phyloP scores from a whole-genome alignment of 92 coral and sea anemone genomes.

The Heteractis magnifica region DNA sequence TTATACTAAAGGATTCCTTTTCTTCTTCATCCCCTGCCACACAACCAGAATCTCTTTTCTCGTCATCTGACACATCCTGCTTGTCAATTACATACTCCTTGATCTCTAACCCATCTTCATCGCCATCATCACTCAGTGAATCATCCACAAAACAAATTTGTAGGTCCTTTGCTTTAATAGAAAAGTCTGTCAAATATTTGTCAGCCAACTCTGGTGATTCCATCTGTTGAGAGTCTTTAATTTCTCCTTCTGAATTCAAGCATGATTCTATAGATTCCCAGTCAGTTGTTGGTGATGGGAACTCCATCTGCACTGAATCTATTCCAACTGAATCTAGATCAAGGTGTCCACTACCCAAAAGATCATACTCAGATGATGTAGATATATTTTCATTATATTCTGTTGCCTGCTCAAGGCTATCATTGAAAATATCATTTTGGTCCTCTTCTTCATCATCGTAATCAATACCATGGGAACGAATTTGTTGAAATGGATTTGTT shows the following conservation, averaged over 20 bases:
- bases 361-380: conserved; percentile 19
- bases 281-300: conserved; percentile 94
- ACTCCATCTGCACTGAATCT: conserved; percentile 69
- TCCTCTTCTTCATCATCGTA: conserved; percentile 55
- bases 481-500: conserved; percentile 76
- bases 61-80: conserved; percentile 74
- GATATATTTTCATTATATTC: conserved; percentile 26
- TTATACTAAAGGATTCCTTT: conserved; percentile 77
- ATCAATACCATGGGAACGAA: conserved; percentile 23
- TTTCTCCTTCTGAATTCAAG: conserved; percentile 74
- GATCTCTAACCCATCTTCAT: conserved; percentile 85
- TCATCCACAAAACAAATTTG: conserved; percentile 95
- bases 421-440: conserved; percentile 69
- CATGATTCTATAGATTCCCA: conserved; percentile 97
- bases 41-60: conserved; percentile 96
- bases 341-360: conserved; percentile 34
- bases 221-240: conserved; percentile 58
- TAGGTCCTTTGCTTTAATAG: conserved; percentile 76
- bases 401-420: conserved; percentile 82
- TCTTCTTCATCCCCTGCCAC: conserved; percentile 87
- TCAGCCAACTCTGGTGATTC: conserved; percentile 65
- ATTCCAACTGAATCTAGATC: conserved; percentile 50
- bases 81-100: conserved; percentile 84
- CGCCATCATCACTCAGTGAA: conserved; percentile 67
- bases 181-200: conserved; percentile 65